Base-by-base conservation (phyloP, 2,797 vertebrate genomes). In the Bovichtus variegatus region DNA sequence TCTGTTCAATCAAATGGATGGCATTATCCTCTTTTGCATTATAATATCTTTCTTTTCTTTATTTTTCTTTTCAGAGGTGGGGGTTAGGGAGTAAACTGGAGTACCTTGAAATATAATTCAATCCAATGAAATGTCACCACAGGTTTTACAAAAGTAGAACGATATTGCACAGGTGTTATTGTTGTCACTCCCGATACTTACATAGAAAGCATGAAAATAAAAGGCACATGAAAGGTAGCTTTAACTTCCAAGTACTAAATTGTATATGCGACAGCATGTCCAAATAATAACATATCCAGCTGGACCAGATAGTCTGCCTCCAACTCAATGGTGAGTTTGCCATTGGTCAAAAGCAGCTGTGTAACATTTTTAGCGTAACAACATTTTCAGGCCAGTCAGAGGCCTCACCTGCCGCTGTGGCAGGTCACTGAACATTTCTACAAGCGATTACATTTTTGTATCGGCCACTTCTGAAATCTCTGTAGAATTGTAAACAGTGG, bases 61-160 rank as follows among this genome's bases (percentile, higher is more conserved):
- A 51, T 49, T 2, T 3, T 12, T 58, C 8, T 2, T 13, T 23
- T 41, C 19, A 50, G 12, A 23, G 15, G 5, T 38, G 9, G 6
- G 9, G 34, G 15, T 62, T 11, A n/a, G 12, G 18, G 6, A 19
- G 6, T 18, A 11, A 41, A 57, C 2, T 0, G 8, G 6, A 27
- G 11, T 23, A 54, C 43, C 4, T 76, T 58, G 38, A 54, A 60
- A 66, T 74, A 13, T 27, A 54, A 54, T 64, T 19, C 11, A 65
- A 34, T 15, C 6, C 13, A 43, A 1, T 11, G 13, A 34, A 68
- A 60, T 15, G 11, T 13, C 19, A 46, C 1, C 8, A n/a, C n/a
- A 55, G 1, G 6, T 41, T 68, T 63, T 21, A 31, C 18, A 29
- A 40, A 60, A 55, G 18, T 19, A 44, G 12, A n/a, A 51, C 53